Base-by-base conservation (phyloP, 2,888 invertebrate species). In the Beris chalybata region DNA sequence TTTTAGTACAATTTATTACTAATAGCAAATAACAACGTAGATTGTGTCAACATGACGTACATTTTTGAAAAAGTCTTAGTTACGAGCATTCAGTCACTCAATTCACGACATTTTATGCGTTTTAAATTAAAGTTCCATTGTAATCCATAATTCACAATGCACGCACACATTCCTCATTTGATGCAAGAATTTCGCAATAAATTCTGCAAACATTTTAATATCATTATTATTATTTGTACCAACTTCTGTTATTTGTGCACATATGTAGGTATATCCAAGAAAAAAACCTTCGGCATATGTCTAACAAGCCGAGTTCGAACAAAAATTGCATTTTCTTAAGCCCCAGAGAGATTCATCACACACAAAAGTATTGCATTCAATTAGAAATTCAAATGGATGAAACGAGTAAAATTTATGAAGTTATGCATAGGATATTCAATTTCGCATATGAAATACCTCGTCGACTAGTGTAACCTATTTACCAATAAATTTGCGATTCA, bases 401-500 rank as follows among this genome's bases (percentile, higher is more conserved):
- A 61, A 38, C 61, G 11, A 61, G 43, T 22, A n/a, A 52, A 22
- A 44, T 50, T 29, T 61, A 61, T 52, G 61, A 61, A 47, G 61
- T 43, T 38, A n/a, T 50, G 50, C 38, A 50, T 30, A 4, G n/a
- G 47, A n/a, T 58, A 32, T 59, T 13, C 48, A 15, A 48, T 48
- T n/a, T 48, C 15, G n/a, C 48, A n/a, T 15, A 48, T 50, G n/a
- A 22, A 47, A 50, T 30, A 53, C 31, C 15, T 22, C 31, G 6
- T 50, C 32, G 61, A 38, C 50, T 22, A 43, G 15, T 47, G 50
- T 68, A 68, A 68, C 68, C 65, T 65, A 68, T 68, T 68, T 68
- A 50, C 65, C 65, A 68, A 65, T 65, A 68, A 68, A 68, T 68
- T 63, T 65, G 68, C 47, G 56, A 68, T 68, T 64, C 68, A 68